phyloP scores from a whole-genome alignment of 2,888 invertebrate genomes.

The Troglohyphantes excavatus region DNA sequence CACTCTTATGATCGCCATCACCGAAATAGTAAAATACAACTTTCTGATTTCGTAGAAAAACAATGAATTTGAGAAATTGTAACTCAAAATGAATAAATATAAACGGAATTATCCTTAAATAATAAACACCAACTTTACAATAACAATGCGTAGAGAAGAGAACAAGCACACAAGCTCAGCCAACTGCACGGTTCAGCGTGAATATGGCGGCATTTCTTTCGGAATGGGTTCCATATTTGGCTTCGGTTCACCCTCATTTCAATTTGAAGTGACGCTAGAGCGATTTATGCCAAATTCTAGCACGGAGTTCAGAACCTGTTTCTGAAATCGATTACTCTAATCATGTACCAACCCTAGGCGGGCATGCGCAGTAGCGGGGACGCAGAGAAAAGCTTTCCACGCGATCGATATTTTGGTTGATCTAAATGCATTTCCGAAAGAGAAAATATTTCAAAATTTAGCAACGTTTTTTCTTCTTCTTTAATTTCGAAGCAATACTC shows the following conservation, averaged over 20 bases:
- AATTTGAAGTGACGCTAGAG: not conserved
- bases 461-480: not conserved
- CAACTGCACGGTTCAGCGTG: conserved; percentile 48
- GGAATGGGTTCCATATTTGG: conserved; percentile 19
- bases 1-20: too few relatives aligned
- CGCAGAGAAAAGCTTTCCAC: conserved; percentile 38
- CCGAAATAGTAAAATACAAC: too few relatives aligned
- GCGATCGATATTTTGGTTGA: conserved; percentile 59
- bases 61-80: too few relatives aligned
- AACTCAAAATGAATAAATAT: not conserved
- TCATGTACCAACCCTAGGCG: conserved; percentile 37
- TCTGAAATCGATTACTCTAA: conserved; percentile 67
- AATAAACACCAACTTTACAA: not conserved
- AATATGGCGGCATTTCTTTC: conserved; percentile 22
- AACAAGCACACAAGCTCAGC: not conserved
- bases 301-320: conserved; percentile 3
- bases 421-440: conserved; percentile 40
- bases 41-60: too few relatives aligned
- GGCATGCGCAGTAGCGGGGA: conserved; percentile 55
- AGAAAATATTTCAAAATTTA: conserved; percentile 5
- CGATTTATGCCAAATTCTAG: conserved; percentile 24
- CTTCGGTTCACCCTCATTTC: conserved; percentile 3
- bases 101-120: not conserved
- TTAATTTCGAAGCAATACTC: not conserved
- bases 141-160: conserved; percentile 17